Evolutionary conservation across 2,113 vertebrate genomes (phyloP), one percentile per base, ranked within the genome.

Genomic region (Theristicus caerulescens): DNA sequence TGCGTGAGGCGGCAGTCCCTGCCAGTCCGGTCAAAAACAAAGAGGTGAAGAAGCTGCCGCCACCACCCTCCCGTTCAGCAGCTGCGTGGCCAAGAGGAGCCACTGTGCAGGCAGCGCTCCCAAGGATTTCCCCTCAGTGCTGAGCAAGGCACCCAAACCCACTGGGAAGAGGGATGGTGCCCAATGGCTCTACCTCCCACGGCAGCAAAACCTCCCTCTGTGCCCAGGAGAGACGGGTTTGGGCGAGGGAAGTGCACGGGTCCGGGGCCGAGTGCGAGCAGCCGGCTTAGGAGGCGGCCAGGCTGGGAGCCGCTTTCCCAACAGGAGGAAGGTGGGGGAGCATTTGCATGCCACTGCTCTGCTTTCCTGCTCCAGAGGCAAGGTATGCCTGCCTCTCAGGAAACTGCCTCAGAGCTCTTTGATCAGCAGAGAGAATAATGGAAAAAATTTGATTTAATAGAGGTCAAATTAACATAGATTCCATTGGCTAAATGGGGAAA

Each of bases 371-470:
- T 87, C 61, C 38, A 36, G 86, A 15, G 12, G 54, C 54, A 82
- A 81, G 89, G 93, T 95, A 64, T n/a, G 69, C 64, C 26, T 38
- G 67, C 72, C 66, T 54, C 86, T 86, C 84, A 26, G 82, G 44
- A 90, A 88, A 54, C 70, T 78, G 54, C 54, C 89, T 70, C 58
- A 87, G 61, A 91, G 71, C 42, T 57, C 82, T 96, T 95, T 93
- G 91, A 94, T 97, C 94, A 93, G 42, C 79, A 91, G 76, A 82
- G 47, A 66, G 73, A 94, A 80, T 82, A 82, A 94, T 91, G 78
- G 90, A 86, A 94, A 81, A 95, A 51, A 7, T 0, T 10, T 49
- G 2, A 72, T 96, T 95, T 76, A 81, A 64, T 58, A 89, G 91
- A 89, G 82, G 73, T 69, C 77, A 87, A 72, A 82, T 83, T 94